Base-by-base conservation (phyloP, 2,113 vertebrate species). In the Pica pica region DNA sequence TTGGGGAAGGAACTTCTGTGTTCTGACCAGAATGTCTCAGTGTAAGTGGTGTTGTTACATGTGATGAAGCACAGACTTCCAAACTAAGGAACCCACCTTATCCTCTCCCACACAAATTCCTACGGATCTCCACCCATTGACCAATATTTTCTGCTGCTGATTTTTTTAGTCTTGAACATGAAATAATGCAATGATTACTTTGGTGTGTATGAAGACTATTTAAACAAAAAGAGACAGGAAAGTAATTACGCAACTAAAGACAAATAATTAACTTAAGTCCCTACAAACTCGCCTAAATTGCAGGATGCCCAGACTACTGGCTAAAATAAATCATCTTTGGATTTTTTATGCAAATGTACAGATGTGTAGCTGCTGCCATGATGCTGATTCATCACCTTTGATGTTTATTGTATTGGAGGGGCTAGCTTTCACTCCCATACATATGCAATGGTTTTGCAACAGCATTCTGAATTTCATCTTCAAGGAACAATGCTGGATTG, bases 211-310 rank as follows among this genome's bases (percentile, higher is more conserved):
- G 0, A 17, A 87, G 37, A 87, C 28, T 91, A 44, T 53, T 90
- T 79, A 96, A 96, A 96, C 80, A 96, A 90, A 95, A 79, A 74
- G 50, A 90, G 37, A 64, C 17, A 63, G 52, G 35, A 81, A 77
- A 70, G 53, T 39, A 82, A 82, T 93, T 89, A 55, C 76, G 60
- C 81, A 94, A 93, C 44, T 53, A 8, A 87, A 44, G 74, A 68
- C 55, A 94, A 95, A 95, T 89, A 78, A 91, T 96, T 94, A 95
- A 97, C 80, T 52, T 35, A 33, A n/a, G 53, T 77, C 46, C n/a
- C 73, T 81, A 39, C 59, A 67, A 47, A 55, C 31, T 56, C 49
- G 46, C 69, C 79, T 90, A 44, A 77, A 87, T 78, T 70, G 33
- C 87, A 93, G 39, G 22, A 84, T 4, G 0, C 33, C 46, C 31